phyloP scores from a whole-genome alignment of 2,113 vertebrate species.

The Tichodroma muraria region DNA sequence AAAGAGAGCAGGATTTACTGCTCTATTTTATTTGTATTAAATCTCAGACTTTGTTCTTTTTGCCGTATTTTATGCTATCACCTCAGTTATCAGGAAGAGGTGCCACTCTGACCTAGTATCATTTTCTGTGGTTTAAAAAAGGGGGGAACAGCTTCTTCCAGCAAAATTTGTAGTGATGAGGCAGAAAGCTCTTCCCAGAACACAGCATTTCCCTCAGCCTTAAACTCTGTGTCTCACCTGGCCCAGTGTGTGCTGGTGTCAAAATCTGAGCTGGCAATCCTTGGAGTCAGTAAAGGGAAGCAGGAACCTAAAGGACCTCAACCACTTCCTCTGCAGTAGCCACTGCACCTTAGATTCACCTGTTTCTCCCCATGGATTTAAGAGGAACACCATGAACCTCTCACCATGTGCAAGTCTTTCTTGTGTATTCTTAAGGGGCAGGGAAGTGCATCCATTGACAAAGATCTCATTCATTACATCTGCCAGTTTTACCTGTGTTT shows the following conservation, averaged over 20 bases:
- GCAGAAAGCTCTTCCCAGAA: background rate
- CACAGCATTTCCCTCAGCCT: background rate
- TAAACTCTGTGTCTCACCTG: background rate
- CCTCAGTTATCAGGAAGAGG: background rate
- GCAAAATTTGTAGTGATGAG: background rate
- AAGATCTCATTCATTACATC: background rate
- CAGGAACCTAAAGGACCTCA: background rate
- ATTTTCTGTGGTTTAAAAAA: background rate
- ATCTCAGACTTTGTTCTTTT: background rate
- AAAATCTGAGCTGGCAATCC: background rate
- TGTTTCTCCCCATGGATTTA: background rate
- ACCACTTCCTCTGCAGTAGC: background rate
- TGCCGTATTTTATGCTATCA: background rate
- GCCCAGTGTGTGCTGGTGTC: fast-evolving
- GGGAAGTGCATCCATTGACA: background rate
- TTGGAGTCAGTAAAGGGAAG: background rate
- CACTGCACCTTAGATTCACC: background rate
- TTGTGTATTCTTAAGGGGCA: background rate
- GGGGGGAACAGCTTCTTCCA: background rate
- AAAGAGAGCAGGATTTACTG: background rate
- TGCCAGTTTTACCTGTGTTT: background rate
- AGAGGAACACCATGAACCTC: background rate
- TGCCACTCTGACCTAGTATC: fast-evolving
- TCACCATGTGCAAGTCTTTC: background rate
- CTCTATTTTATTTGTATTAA: background rate